Conservation (phyloP, 2,797 vertebrate genomes). For the Columba guinea region DNA sequence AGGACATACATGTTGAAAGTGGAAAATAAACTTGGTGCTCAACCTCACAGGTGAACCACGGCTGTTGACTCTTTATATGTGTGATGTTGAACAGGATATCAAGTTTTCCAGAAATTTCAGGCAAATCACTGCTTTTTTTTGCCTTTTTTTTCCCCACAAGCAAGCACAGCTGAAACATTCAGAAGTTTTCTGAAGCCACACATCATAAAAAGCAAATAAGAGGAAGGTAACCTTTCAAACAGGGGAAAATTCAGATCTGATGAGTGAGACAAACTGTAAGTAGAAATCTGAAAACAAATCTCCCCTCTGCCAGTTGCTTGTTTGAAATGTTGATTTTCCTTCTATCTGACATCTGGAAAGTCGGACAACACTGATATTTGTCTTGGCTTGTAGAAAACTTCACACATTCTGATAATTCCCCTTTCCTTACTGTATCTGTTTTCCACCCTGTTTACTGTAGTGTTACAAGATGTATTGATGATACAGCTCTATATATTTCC, state of each 20-base stretch:
- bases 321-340: background rate
- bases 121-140: rapidly evolving
- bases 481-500: background rate
- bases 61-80: background rate
- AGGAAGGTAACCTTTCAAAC: background rate
- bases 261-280: background rate
- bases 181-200: background rate
- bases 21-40: background rate
- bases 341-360: background rate
- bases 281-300: background rate
- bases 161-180: background rate
- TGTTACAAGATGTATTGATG: background rate
- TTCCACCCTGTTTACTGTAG: background rate
- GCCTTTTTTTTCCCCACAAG: background rate
- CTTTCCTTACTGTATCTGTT: background rate
- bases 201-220: background rate
- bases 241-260: background rate
- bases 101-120: background rate
- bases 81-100: background rate
- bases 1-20: background rate
- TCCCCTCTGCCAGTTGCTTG: background rate
- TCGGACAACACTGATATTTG: background rate
- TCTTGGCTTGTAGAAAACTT: background rate
- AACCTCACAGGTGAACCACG: background rate
- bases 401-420: background rate